These are phyloP conservation scores for Whitmania pigra DNA, from an alignment of 1,140 invertebrate genomes.

Conservation along the genomic window DNA sequence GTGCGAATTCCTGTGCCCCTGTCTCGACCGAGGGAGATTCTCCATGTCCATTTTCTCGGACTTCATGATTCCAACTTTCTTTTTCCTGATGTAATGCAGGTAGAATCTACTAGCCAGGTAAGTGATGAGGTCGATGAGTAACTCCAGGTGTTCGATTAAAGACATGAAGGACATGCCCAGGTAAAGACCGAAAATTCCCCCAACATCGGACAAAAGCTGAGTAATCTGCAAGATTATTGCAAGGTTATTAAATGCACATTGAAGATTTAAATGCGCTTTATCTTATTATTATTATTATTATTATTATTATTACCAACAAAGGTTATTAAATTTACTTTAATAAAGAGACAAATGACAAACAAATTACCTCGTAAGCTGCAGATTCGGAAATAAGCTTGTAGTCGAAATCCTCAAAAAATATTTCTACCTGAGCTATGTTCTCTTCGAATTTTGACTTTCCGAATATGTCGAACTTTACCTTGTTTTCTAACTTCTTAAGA, in stretches of 20 bases:
- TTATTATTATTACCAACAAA: no score
- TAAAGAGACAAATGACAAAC: background rate
- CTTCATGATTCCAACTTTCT: no score
- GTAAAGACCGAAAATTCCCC: slow-evolving; percentile 20
- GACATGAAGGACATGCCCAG: slow-evolving; percentile 23
- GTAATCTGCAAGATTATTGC: slow-evolving; percentile 5
- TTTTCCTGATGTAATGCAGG: no score
- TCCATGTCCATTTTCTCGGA: no score
- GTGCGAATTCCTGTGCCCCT: no score
- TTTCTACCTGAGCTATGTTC: slow-evolving; percentile 22
- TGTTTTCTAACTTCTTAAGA: slow-evolving; percentile 11
- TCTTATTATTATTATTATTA: no score
- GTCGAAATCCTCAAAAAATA: slow-evolving; percentile 26
- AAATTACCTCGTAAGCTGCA: slow-evolving; percentile 19
- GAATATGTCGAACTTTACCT: slow-evolving; percentile 16
- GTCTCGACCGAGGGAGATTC: no score
- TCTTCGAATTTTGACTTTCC: slow-evolving; percentile 19
- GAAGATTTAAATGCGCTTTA: no score
- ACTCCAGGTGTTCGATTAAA: slow-evolving; percentile 22
- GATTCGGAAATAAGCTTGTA: slow-evolving; percentile 20
- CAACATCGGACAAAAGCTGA: slow-evolving; percentile 21
- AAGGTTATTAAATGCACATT: no score
- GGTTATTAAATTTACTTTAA: no score
- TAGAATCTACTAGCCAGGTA: no score
- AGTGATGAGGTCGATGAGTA: slow-evolving; percentile 19